These are phyloP conservation scores for Eublepharis macularius DNA, from an alignment of 2,113 vertebrate species.

Conservation along the genomic window DNA sequence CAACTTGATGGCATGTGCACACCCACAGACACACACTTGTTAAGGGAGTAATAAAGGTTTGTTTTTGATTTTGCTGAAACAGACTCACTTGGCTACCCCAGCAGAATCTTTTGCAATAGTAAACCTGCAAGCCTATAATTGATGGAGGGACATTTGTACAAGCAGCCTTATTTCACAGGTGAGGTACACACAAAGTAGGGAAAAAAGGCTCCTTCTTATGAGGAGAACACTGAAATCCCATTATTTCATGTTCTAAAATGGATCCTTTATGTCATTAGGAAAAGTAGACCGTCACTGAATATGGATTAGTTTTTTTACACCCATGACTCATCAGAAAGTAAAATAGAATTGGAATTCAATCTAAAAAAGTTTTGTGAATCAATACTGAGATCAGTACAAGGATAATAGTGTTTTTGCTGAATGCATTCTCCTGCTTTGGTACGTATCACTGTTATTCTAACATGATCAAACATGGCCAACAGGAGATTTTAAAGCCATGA, in stretches of 20 bases:
- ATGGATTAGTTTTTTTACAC: not conserved
- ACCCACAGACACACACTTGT: no score
- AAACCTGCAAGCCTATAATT: no score
- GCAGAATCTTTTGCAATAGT: no score
- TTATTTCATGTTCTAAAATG: not conserved
- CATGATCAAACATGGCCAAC: not conserved
- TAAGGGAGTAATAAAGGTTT: no score
- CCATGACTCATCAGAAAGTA: not conserved
- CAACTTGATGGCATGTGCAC: no score
- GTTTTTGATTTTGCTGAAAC: no score
- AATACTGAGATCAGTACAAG: not conserved
- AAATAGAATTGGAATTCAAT: not conserved
- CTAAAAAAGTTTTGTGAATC: conserved; percentile 2
- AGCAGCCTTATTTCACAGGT: not conserved
- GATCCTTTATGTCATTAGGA: not conserved
- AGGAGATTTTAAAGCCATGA: not conserved
- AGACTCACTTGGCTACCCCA: no score
- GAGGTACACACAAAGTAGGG: not conserved
- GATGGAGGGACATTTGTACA: no score
- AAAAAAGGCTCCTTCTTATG: not conserved
- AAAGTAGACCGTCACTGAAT: not conserved
- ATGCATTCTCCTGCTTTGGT: not conserved
- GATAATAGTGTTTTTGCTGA: not conserved
- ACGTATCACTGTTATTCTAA: not conserved
- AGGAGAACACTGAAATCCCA: not conserved